These are phyloP conservation scores for Drosophila lacteicornis DNA, from an alignment of 1,140 invertebrate genomes.

Conservation along the genomic window DNA sequence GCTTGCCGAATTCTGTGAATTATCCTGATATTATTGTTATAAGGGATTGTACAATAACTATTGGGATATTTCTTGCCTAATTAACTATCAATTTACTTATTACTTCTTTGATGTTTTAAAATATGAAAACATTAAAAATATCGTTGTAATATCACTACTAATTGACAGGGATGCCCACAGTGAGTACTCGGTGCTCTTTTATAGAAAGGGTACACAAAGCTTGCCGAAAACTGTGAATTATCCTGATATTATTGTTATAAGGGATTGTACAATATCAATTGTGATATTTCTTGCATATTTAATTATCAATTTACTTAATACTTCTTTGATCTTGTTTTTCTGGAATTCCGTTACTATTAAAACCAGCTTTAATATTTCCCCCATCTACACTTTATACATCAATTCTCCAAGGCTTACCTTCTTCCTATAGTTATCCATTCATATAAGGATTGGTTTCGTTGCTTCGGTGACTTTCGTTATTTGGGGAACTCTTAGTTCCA, in stretches of 20 bases:
- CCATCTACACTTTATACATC: too few relatives aligned
- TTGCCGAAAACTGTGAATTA: background rate
- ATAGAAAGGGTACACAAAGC: background rate
- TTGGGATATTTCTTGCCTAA: background rate
- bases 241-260: too few relatives aligned
- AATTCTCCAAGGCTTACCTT: slow-evolving; percentile 60
- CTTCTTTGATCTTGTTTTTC: too few relatives aligned
- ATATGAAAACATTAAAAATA: background rate
- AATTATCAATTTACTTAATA: too few relatives aligned
- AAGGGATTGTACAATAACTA: background rate
- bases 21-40: too few relatives aligned
- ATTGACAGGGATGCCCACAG: too few relatives aligned
- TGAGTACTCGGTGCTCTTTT: too few relatives aligned
- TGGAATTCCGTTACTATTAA: too few relatives aligned
- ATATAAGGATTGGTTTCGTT: slow-evolving; percentile 56
- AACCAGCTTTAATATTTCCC: too few relatives aligned
- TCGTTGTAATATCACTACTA: background rate
- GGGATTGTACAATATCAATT: background rate
- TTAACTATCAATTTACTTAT: too few relatives aligned
- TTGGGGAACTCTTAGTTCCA: slow-evolving; percentile 4
- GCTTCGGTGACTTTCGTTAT: slow-evolving; percentile 17
- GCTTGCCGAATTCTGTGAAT: background rate
- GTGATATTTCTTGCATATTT: background rate
- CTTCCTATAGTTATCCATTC: slow-evolving; percentile 84
- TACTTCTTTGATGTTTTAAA: background rate